Evolutionary conservation across 2,113 vertebrate species (phyloP), one percentile per base, ranked within the genome.

Genomic region (Glaucomys volans): DNA sequence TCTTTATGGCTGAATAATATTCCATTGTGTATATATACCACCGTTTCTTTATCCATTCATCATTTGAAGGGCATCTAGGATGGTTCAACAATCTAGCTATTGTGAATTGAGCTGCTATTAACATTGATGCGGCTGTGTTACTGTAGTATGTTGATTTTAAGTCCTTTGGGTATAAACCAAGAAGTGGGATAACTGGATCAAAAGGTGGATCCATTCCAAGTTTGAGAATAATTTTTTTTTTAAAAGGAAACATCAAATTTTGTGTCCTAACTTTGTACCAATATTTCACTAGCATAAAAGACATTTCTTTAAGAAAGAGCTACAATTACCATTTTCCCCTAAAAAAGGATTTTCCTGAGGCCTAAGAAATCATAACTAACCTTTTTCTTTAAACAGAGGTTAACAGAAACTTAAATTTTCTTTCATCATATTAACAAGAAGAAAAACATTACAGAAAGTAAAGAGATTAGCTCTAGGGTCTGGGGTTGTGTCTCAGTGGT

Each of bases 251-350:
- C 12, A 79, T 69, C 42, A 47, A 87, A 92, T 71, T 94, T 85
- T 69, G 13, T 87, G 69, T 62, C 64, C 22, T 83, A 83, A 96
- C 74, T 95, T 57, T 71, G 52, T 26, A 85, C 83, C 81, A 77
- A 14, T 74, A 42, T 62, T 92, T 95, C 50, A 96, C 59, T 50
- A 94, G 13, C 50, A 32, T 13, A 62, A 47, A 1, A 59, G 71
- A 57, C 32, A 92, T 87, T 95, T 96, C 81, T 90, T 69, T 18
- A 74, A 90, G 44, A 79, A 91, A 89, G 76, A 87, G 47, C n/a
- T 84, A 62, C 67, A 97, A 96, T 72, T 90, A 92, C 37, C 26
- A 86, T 79, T 87, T 83, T 16, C 22, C 82, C 54, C 44, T 66
- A 92, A 92, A 40, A 35, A 64, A 64, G 35, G 35, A 87, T 84